Conservation (phyloP, 2,888 invertebrate genomes). For the Conops quadrifasciatus region DNA sequence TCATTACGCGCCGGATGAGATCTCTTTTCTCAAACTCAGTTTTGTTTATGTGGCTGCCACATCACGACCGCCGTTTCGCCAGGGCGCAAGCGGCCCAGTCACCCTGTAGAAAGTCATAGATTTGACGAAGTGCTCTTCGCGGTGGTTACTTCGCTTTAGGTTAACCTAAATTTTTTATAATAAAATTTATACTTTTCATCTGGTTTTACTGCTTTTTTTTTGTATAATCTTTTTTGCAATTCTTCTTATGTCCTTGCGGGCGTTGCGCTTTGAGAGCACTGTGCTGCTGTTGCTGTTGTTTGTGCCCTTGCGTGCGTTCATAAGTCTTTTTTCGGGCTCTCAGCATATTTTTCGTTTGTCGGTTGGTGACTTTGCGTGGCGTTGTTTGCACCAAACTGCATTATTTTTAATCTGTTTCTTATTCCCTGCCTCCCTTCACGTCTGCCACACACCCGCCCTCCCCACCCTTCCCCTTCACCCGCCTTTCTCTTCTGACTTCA, state of each 20-base stretch:
- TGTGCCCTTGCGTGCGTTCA: too few species aligned
- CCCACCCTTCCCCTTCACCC: background rate
- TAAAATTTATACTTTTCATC: constrained; percentile 16
- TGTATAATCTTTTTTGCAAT: background rate
- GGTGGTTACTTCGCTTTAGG: constrained; percentile 27
- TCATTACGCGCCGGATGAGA: constrained; percentile 9
- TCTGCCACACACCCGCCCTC: too few species aligned
- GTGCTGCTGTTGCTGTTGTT: too few species aligned
- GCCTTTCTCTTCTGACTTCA: constrained; percentile 1
- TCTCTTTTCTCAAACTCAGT: constrained; percentile 1
- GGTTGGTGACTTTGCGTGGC: background rate
- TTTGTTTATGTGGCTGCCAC: background rate
- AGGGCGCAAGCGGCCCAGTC: background rate
- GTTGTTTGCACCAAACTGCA: background rate
- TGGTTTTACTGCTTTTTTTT: constrained; percentile 7
- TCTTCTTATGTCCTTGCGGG: background rate
- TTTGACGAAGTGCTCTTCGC: constrained; percentile 39
- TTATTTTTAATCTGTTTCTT: background rate
- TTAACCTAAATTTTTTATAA: constrained; percentile 34
- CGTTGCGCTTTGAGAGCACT: too few species aligned
- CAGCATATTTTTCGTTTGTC: too few species aligned
- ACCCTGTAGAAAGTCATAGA: constrained; percentile 13
- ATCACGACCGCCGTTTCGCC: background rate
- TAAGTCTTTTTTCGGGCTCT: too few species aligned
- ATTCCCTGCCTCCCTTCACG: background rate